Base-by-base conservation (phyloP, 2,888 invertebrate genomes). In the Lampropteryx suffumata region DNA sequence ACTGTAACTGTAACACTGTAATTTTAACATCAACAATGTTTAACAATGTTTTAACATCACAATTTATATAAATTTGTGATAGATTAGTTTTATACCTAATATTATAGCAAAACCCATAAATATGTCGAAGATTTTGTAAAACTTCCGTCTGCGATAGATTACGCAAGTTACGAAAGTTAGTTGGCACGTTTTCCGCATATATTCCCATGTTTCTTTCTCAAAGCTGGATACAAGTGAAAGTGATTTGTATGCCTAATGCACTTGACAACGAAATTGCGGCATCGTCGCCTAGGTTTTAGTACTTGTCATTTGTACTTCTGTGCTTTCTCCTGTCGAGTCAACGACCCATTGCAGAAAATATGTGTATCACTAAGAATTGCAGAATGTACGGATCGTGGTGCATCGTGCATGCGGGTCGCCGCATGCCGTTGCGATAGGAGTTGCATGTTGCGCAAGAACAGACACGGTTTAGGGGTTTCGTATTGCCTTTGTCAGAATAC, bases 161-260 rank as follows among this genome's bases (percentile, higher is more conserved):
- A 44, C 40, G 27, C 40, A 48, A 44, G 12, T 42, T 54, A 45
- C 50, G 61, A 55, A 58, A 58, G 58, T 55, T 13, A 27, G 40
- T 21, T 34, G 49, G 28, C 40, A 47, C 37, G 50, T 50, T 60
- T 57, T 52, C 51, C 47, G 53, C 40, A 40, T 55, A 45, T 45
- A 50, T 55, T 50, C 35, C 49, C 27, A 39, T 61, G 56, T 46
- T 46, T 37, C 44, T 46, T 46, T 37, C 44, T 58, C 42, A 50
- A 58, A 48, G 17, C 51, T 52, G 50, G 30, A 48, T 28, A 49
- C 57, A 57, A 61, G 72, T 66, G 73, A 73, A 73, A 73, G 71
- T 67, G 59, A 37, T 46, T 41, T 44, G 34, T 51, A 52, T 56
- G 51, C 35, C 40, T 43, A 50, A 49, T 58, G 59, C 58, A 59